Base-by-base conservation (phyloP, 2,113 vertebrate genomes). In the Clarias magur region DNA sequence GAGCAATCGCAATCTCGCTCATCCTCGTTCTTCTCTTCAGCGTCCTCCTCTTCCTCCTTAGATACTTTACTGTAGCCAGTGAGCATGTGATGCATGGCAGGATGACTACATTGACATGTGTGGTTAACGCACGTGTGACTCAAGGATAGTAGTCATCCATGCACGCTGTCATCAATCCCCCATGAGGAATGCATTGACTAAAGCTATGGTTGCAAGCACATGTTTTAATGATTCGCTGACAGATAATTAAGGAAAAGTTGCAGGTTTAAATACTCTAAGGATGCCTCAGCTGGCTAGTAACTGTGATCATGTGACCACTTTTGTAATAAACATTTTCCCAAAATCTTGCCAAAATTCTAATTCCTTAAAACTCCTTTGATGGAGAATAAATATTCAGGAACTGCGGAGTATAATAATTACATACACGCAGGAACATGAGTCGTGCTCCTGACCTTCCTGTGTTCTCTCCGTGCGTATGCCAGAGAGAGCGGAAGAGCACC, bases 211-310 rank as follows among this genome's bases (percentile, higher is more conserved):
- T 81, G 38, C 42, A 79, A 56, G 23, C 73, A 81, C 87, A 93
- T 92, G 92, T 91, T 93, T 91, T 92, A 91, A 92, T 90, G 88
- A 88, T 93, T 94, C 94, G 92, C 92, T 93, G 92, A 90, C 80
- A 1, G 84, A 89, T 91, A 92, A 94, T 95, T 93, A 94, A 94
- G 93, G 86, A 89, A 91, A 89, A 56, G 30, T 92, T 90, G 86
- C 89, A 79, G 91, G 90, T 94, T 94, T 92, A 93, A 92, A 92
- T 93, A 90, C 91, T 85, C 91, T 89, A 89, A 90, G 91, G 91
- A 88, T 72, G 91, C 21, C 80, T 89, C 84, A 90, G 89, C 84
- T 88, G 89, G 84, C 12, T 76, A 82, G 16, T 90, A 65, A 88
- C 86, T 21, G 65, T 48, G 81, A 34, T 30, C 30, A 88, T 21